Evolutionary conservation across 2,797 vertebrate genomes (phyloP).

Genomic region (Pseudotriccus pelzelni): DNA sequence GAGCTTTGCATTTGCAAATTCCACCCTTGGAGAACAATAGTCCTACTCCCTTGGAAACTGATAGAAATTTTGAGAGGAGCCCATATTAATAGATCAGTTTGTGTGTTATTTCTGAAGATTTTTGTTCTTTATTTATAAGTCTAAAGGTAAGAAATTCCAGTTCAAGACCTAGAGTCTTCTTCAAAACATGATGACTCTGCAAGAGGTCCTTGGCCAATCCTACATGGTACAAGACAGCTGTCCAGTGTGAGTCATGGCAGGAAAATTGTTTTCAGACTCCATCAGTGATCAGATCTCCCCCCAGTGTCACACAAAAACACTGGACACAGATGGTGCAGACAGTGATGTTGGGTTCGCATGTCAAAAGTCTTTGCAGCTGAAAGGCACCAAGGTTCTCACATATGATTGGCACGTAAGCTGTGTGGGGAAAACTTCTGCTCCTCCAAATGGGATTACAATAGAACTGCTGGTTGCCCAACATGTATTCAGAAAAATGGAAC

Average conservation of each 20-base stretch:
- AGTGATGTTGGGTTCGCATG: fast-evolving
- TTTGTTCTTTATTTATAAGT: background rate
- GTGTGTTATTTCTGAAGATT: background rate
- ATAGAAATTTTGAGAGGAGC: background rate
- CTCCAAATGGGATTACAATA: background rate
- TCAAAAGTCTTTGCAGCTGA: background rate
- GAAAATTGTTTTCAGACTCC: background rate
- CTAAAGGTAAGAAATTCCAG: background rate
- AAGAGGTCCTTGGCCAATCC: background rate
- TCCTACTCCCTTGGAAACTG: background rate
- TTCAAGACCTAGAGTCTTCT: background rate
- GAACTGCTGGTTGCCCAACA: background rate
- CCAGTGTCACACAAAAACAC: background rate
- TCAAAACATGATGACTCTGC: background rate
- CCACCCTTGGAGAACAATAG: background rate
- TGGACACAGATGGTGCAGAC: background rate
- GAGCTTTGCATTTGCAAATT: background rate
- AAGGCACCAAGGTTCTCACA: fast-evolving
- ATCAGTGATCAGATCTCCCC: background rate
- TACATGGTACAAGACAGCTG: background rate
- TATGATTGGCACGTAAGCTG: fast-evolving
- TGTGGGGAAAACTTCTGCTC: background rate
- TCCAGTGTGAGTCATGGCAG: background rate
- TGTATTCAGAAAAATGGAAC: background rate
- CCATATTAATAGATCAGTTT: background rate